Percentiles rank a stretch among this genome's conserved stretches.
Conservation (phyloP, 1,140 invertebrate species). For the Elysia chlorotica region DNA sequence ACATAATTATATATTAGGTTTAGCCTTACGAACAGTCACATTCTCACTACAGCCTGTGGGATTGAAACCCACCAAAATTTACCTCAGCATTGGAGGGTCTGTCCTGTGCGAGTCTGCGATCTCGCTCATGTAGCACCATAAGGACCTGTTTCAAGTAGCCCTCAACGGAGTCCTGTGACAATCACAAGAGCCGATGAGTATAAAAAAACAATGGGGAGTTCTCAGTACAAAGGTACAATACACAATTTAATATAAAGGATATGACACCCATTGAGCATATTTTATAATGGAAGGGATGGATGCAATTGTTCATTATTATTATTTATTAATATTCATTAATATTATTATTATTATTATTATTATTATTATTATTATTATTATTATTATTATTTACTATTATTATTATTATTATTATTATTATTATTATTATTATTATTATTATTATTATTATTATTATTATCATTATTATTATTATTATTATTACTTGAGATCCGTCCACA, state of each 20-base stretch:
- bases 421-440: no score
- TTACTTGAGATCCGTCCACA: background rate
- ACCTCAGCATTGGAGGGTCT: constrained; percentile 42
- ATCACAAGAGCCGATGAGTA: no score
- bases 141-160: constrained; percentile 51
- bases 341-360: background rate
- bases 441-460: background rate
- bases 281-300: no score
- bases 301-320: background rate
- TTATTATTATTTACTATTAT: no score
- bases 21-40: background rate
- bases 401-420: no score
- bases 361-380: no score
- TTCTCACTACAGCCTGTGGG: background rate
- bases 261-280: no score
- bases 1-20: background rate
- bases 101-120: constrained; percentile 31
- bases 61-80: no score
- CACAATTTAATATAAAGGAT: no score
- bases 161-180: constrained; percentile 47
- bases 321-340: background rate
- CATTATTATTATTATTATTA: background rate
- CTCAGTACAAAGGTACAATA: no score
- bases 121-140: constrained; percentile 40
- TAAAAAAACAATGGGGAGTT: no score